Conservation (phyloP, 2,797 vertebrate genomes). For the Tolypeutes matacus region DNA sequence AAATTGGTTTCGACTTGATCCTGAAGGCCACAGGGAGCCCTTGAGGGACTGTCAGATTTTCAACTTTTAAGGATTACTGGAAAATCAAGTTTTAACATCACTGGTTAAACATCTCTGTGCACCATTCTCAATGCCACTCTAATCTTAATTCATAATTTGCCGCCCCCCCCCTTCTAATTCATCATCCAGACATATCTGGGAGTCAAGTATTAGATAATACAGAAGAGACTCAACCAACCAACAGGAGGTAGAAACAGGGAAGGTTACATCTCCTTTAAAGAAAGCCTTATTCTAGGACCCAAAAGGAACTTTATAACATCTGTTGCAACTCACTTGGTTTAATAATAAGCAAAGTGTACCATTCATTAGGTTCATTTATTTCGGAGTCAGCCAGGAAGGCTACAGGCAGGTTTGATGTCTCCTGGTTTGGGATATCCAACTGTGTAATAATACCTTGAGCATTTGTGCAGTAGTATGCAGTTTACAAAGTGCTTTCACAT, state of each 20-base stretch:
- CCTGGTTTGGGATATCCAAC: slow-evolving; percentile 74
- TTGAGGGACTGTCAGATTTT: background rate
- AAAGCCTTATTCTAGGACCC: slow-evolving; percentile 5
- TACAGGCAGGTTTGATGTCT: slow-evolving; percentile 30
- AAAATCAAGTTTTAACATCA: background rate
- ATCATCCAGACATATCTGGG: background rate
- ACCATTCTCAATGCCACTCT: background rate
- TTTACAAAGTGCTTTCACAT: slow-evolving; percentile 78
- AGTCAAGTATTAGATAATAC: background rate
- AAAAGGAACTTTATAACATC: background rate
- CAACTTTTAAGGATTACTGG: background rate
- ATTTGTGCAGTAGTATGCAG: slow-evolving; percentile 63
- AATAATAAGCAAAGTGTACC: background rate
- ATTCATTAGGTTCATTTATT: slow-evolving; percentile 66
- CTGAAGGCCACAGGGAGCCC: background rate
- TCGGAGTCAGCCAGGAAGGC: slow-evolving; percentile 65
- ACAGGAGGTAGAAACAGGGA: background rate
- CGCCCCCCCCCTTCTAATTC: background rate
- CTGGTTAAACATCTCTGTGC: background rate
- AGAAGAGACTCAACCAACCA: background rate
- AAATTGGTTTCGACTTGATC: background rate
- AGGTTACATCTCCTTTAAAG: background rate
- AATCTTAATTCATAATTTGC: slow-evolving; percentile 36
- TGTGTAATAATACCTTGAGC: slow-evolving; percentile 67
- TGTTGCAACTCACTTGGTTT: background rate